Evolutionary conservation across 2,113 vertebrate genomes (phyloP).

Genomic region (Sinocyclocheilus anophthalmus): DNA sequence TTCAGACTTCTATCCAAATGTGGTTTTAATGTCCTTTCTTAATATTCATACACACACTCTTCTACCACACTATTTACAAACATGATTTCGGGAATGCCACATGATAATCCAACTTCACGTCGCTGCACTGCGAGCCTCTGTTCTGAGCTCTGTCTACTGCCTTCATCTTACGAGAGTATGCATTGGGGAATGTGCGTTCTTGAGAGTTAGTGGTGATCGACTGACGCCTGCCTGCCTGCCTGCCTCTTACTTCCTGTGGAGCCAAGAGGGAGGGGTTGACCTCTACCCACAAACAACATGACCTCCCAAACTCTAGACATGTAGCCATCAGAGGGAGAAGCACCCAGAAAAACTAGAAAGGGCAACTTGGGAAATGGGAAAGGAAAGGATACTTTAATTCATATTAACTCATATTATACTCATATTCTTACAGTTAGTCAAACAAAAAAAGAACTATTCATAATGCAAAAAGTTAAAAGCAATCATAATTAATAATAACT

Average conservation of each 20-base stretch:
- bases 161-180: constrained; percentile 33
- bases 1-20: not conserved
- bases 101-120: constrained; percentile 9
- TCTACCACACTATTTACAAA: not conserved
- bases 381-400: too few species aligned
- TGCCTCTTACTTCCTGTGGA: constrained; percentile 72
- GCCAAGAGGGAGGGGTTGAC: constrained; percentile 55
- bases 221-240: constrained; percentile 74
- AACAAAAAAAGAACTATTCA: too few species aligned
- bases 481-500: not conserved
- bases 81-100: not conserved
- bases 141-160: constrained; percentile 5
- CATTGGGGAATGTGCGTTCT: constrained; percentile 51
- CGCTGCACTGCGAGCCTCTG: not conserved
- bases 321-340: not conserved
- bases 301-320: constrained; percentile 33
- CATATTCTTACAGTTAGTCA: too few species aligned
- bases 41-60: not conserved
- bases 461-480: not conserved
- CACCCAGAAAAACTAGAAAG: not conserved
- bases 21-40: not conserved
- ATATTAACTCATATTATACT: too few species aligned
- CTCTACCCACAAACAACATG: constrained; percentile 54
- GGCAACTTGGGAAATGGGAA: not conserved
- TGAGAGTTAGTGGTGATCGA: constrained; percentile 65